Evolutionary conservation across 1,140 invertebrate genomes (phyloP).

Genomic region (Medauroidea extradentata): DNA sequence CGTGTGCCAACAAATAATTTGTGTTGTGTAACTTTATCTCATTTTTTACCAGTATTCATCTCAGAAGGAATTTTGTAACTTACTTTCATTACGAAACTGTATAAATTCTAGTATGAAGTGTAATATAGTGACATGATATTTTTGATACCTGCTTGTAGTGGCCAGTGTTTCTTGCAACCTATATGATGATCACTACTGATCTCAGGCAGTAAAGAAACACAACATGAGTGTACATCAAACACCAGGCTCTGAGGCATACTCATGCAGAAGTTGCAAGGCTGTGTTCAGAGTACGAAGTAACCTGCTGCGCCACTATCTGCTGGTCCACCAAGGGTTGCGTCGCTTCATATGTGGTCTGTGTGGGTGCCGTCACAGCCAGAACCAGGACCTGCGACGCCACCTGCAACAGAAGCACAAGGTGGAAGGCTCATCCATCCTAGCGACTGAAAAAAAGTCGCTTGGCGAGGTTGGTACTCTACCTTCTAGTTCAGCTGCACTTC

Average conservation of each 20-base stretch:
- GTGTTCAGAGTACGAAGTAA: constrained; percentile 11
- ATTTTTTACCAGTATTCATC: no score
- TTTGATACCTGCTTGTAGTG: no score
- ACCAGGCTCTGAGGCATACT: not conserved
- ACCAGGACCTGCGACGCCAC: constrained; percentile 17
- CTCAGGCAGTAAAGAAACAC: constrained; percentile 15
- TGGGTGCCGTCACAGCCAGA: constrained; percentile 15
- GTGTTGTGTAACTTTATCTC: no score
- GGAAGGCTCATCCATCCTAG: constrained; percentile 8
- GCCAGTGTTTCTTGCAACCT: no score
- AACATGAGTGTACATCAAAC: constrained; percentile 1
- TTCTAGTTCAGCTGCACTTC: no score
- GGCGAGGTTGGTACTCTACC: constrained; percentile 10
- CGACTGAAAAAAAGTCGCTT: constrained; percentile 8
- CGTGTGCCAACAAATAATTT: no score
- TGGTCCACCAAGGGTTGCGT: constrained; percentile 10
- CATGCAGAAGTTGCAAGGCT: constrained; percentile 1
- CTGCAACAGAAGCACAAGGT: constrained; percentile 11
- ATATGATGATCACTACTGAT: no score
- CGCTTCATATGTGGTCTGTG: constrained; percentile 19
- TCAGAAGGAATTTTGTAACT: no score
- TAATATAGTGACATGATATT: no score
- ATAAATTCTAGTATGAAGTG: no score
- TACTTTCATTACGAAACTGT: no score
- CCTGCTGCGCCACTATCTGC: constrained; percentile 13